Base-by-base conservation (phyloP, 1,140 invertebrate species). In the Caerostris darwini region DNA sequence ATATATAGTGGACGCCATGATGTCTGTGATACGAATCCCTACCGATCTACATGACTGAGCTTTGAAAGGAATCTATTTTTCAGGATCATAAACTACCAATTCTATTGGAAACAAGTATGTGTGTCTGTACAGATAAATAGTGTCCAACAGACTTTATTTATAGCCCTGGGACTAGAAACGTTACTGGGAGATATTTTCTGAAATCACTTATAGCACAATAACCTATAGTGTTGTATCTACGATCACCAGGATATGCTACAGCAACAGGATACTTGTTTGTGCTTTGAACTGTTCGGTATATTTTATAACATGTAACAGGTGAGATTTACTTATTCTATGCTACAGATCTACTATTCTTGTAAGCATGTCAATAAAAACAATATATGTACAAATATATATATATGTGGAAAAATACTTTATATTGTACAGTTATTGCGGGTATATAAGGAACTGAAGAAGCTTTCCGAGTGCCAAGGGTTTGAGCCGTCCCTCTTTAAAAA, bases 31-130 rank as follows among this genome's bases (percentile, higher is more conserved):
- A 85, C 19, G 7, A 58, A 6, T 8, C 82, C 57, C 57, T 59
- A 10, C 56, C 56, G 19, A 82, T 14, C 34, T 82, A 53, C 10
- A 53, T 8, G 56, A 7, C 3, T 19, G 19, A 57, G 7, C 17
- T 19, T 85, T 19, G 17, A 85, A 59, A 19, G 3, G 12, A 34
- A 59, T 4, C n/a, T 3, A 85, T 83, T 85, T 14, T 85, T 58
- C 83, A 34, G n/a, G 83, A 85, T 17, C 83, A 58, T 82, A 82
- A 82, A 82, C 19, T 85, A 34, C 83, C n/a, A 58, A 10, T 19
- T 58, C 57, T 58, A 58, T 59, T 12, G 2, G 57, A 85, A 58
- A 3, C 56, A 59, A 7, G 7, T 2, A n/a, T 58, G 34, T 58
- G n/a, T 59, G 56, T 58, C 2, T 5, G 17, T 19, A 5, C 54